Percentiles rank a stretch among this genome's conserved stretches.
These are phyloP conservation scores for Emydocephalus ijimae DNA, from an alignment of 2,113 vertebrate genomes.

Conservation along the genomic window DNA sequence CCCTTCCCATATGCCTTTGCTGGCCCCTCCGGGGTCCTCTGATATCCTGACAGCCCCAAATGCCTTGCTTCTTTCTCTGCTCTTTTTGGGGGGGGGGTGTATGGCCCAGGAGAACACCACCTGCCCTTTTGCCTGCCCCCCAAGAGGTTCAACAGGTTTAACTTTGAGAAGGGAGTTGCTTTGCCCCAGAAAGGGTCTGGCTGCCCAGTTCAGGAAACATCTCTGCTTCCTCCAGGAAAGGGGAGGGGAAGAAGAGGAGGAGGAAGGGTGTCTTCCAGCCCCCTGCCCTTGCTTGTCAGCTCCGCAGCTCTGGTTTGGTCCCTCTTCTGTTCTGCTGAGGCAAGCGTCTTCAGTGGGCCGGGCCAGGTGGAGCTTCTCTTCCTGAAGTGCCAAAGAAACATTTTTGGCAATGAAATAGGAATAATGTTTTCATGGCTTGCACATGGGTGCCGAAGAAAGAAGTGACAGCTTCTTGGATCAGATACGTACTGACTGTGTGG, in stretches of 20 bases:
- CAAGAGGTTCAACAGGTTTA: background rate
- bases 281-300: background rate
- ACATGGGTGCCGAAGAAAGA: conserved; percentile 64
- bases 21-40: background rate
- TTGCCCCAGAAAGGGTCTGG: background rate
- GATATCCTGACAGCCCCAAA: background rate
- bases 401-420: conserved; percentile 50
- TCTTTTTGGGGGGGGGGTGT: background rate
- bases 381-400: conserved; percentile 31
- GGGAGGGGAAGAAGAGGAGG: too few species aligned
- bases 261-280: too few species aligned
- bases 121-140: background rate
- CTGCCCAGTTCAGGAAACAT: background rate
- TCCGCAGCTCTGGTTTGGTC: background rate
- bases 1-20: background rate
- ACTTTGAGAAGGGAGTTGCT: background rate
- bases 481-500: background rate
- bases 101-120: background rate
- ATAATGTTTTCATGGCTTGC: conserved; percentile 65
- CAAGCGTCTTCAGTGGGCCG: background rate
- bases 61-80: background rate
- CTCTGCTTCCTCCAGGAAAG: background rate
- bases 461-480: conserved; percentile 59
- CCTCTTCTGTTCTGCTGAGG: background rate
- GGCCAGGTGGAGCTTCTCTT: background rate